phyloP scores from a whole-genome alignment of 1,140 invertebrate genomes.

The Trinorchestia longiramus region DNA sequence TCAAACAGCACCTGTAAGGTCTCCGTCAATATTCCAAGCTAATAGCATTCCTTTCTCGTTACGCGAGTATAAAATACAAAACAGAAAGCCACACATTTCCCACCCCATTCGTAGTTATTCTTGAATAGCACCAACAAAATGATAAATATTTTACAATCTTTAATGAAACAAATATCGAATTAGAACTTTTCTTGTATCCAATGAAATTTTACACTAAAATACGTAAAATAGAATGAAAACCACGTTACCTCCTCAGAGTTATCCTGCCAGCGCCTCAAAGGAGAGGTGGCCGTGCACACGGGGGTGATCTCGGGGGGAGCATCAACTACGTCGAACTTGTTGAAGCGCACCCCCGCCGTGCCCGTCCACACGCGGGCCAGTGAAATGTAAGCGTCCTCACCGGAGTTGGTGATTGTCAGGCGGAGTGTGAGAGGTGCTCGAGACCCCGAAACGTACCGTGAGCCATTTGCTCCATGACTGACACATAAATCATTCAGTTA shows the following conservation, averaged over 20 bases:
- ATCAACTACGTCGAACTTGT: slow-evolving; percentile 55
- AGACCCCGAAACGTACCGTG: not conserved
- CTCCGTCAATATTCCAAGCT: not conserved
- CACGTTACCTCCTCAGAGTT: slow-evolving; percentile 51
- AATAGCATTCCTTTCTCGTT: not conserved
- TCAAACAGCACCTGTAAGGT: not conserved
- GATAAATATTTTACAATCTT: too few relatives aligned
- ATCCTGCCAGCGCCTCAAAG: not conserved
- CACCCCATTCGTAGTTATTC: not conserved
- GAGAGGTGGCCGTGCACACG: slow-evolving; percentile 57
- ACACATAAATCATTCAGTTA: too few relatives aligned
- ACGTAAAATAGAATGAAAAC: not conserved
- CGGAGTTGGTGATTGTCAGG: not conserved
- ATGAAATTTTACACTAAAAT: not conserved
- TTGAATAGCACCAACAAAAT: not conserved
- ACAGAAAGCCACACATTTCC: not conserved
- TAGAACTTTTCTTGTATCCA: too few relatives aligned
- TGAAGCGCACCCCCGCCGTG: slow-evolving; percentile 58
- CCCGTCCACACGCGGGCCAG: slow-evolving; percentile 5
- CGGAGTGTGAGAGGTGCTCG: not conserved
- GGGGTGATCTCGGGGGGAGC: slow-evolving; percentile 59
- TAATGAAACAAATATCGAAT: too few relatives aligned
- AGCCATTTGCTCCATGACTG: not conserved
- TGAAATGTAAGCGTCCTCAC: slow-evolving; percentile 62
- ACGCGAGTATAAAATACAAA: not conserved